Conservation (phyloP, 2,888 invertebrate genomes). For the Archips xylosteana region DNA sequence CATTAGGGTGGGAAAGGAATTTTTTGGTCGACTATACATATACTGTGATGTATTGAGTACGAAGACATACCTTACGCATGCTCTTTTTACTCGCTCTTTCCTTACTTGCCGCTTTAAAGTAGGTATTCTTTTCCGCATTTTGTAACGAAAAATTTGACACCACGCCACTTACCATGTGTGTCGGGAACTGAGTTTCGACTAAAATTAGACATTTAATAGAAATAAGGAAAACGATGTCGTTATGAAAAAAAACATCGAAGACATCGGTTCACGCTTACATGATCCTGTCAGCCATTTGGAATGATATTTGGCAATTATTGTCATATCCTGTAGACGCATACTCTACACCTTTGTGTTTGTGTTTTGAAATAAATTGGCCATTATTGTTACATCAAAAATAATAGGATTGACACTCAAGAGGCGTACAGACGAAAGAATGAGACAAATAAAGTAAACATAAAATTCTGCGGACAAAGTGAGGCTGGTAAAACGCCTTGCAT, state of each 20-base stretch:
- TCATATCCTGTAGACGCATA: not conserved
- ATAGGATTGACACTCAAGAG: not conserved
- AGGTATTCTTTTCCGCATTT: too few relatives aligned
- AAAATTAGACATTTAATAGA: not conserved
- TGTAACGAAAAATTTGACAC: too few relatives aligned
- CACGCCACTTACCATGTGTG: too few relatives aligned
- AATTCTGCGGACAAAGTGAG: too few relatives aligned
- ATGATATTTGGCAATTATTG: conserved; percentile 4
- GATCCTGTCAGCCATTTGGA: not conserved
- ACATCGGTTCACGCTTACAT: not conserved
- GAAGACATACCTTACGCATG: too few relatives aligned
- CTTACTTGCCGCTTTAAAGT: too few relatives aligned
- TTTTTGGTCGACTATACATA: too few relatives aligned
- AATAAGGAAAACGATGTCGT: not conserved
- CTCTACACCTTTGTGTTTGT: not conserved
- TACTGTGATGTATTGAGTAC: too few relatives aligned
- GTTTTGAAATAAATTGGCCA: not conserved
- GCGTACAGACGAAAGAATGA: not conserved
- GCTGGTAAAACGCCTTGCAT: too few relatives aligned
- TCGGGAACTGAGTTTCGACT: not conserved
- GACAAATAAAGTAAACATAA: too few relatives aligned
- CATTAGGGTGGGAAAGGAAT: too few relatives aligned
- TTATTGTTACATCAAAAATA: not conserved
- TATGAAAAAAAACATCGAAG: not conserved
- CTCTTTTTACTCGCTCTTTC: too few relatives aligned